Evolutionary conservation across 2,113 vertebrate species (phyloP).

Genomic region (Rhadina sibilatrix): DNA sequence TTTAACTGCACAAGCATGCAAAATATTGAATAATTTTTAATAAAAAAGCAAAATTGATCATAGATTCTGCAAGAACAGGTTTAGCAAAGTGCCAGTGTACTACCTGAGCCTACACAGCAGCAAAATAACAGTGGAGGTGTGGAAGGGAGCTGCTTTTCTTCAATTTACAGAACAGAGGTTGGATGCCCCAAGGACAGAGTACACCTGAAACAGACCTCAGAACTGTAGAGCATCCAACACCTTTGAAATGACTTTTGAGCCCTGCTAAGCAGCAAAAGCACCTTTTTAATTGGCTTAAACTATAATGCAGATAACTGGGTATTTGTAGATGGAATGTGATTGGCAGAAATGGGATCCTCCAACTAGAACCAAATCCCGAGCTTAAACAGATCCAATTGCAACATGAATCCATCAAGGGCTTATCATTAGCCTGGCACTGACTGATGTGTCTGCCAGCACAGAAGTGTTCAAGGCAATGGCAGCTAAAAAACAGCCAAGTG

Average conservation of each 20-base stretch:
- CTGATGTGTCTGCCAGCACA: not conserved
- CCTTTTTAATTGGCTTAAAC: not conserved
- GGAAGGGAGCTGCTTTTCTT: not conserved
- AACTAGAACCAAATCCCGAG: not conserved
- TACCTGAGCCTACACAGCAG: not conserved
- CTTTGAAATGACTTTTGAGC: not conserved
- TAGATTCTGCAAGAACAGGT: not conserved
- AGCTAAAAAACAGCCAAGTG: not conserved
- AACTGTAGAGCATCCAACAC: not conserved
- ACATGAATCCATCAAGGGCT: not conserved
- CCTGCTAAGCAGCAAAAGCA: not conserved
- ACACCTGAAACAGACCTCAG: not conserved
- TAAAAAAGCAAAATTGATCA: not conserved
- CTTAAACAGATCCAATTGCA: not conserved
- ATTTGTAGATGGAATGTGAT: not conserved
- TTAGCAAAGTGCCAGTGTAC: not conserved
- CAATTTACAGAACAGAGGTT: not conserved
- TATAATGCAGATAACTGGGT: not conserved
- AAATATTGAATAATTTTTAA: not conserved
- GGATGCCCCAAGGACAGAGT: not conserved
- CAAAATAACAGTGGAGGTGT: not conserved
- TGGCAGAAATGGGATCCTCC: slow-evolving; percentile 9
- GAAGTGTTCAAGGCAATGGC: not conserved
- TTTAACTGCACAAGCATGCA: not conserved
- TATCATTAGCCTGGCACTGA: not conserved